Conservation (phyloP, 2,113 vertebrate genomes). For the Rallus limicola region DNA sequence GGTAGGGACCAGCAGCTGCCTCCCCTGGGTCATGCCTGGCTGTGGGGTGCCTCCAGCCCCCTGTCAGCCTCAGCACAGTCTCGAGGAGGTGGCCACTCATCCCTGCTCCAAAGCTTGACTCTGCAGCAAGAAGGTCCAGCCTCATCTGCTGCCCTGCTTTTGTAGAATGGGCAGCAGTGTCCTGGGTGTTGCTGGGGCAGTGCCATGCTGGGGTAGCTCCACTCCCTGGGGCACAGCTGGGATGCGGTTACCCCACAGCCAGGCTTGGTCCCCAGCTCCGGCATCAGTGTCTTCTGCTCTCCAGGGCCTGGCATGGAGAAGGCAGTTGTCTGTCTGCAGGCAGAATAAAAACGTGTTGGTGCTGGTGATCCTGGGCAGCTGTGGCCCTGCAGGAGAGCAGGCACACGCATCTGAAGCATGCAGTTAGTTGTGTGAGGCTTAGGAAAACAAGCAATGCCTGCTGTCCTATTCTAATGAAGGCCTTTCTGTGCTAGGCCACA, state of each 20-base stretch:
- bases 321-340: neutral
- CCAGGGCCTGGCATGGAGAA: accelerated
- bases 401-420: neutral
- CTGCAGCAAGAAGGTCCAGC: neutral
- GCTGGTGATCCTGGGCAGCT: neutral
- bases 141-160: neutral
- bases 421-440: neutral
- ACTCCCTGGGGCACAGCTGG: neutral
- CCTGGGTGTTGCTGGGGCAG: neutral
- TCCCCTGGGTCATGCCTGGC: neutral
- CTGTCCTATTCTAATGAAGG: neutral
- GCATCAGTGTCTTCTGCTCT: accelerated
- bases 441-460: neutral
- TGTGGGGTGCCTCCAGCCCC: neutral
- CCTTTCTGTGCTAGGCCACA: neutral
- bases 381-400: neutral
- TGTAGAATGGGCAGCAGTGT: no score
- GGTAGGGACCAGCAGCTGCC: accelerated
- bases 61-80: neutral
- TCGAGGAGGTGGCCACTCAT: neutral
- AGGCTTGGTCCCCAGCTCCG: neutral
- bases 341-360: neutral
- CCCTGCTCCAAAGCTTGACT: accelerated
- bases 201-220: neutral
- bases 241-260: neutral